phyloP scores from a whole-genome alignment of 2,797 vertebrate genomes.

The Eulemur rubriventer region DNA sequence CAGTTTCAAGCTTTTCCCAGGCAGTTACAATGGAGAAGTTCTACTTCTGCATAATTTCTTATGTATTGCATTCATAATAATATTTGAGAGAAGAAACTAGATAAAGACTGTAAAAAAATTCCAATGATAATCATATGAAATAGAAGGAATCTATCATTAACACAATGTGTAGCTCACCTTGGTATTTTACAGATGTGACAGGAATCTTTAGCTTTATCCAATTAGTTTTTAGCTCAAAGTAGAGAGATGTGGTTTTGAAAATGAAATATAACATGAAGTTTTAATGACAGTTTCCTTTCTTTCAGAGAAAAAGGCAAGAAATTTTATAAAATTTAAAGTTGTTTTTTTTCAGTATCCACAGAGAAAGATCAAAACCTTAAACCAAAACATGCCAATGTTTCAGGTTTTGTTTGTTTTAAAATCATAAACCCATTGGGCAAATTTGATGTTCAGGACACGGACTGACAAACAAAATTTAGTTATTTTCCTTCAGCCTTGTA shows the following conservation, averaged over 20 bases:
- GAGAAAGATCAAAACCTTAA: conserved; percentile 4
- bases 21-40: background rate
- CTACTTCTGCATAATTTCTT: background rate
- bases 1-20: background rate
- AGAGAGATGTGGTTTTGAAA: background rate
- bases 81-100: background rate
- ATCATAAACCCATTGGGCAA: background rate
- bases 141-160: conserved; percentile 18
- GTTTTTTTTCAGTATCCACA: background rate
- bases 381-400: background rate
- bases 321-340: background rate
- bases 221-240: conserved; percentile 36
- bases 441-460: background rate
- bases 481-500: background rate
- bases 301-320: background rate
- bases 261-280: conserved; percentile 18
- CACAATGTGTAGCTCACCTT: conserved; percentile 16
- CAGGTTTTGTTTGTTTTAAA: background rate
- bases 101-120: background rate
- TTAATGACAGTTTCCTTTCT: conserved; percentile 38
- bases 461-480: background rate
- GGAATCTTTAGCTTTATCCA: conserved; percentile 29
- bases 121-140: background rate
- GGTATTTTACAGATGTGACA: conserved; percentile 22
- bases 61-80: background rate